These are phyloP conservation scores for Calyptommatus sinebrachiatus DNA, from an alignment of 2,113 vertebrate species.

Conservation along the genomic window DNA sequence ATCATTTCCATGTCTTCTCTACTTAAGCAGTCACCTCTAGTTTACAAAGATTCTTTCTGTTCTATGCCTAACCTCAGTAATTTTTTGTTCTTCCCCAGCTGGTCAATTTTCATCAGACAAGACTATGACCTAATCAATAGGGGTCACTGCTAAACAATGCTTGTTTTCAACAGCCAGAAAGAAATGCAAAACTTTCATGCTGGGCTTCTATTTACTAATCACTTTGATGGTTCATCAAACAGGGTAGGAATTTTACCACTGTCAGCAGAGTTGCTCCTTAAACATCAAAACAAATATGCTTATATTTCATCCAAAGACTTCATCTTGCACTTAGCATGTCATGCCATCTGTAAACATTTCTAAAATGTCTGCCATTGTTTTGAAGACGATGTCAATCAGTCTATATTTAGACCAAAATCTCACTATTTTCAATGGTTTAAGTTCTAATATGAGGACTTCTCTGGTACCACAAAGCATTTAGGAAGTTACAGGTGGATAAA, in stretches of 20 bases:
- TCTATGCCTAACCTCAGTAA: constrained; percentile 60
- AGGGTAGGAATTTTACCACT: constrained; percentile 43
- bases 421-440: background rate
- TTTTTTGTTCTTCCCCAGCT: constrained; percentile 73
- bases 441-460: too few species aligned
- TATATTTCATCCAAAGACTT: constrained; percentile 62
- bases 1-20: constrained; percentile 58
- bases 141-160: constrained; percentile 64
- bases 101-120: constrained; percentile 72
- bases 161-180: constrained; percentile 48
- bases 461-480: too few species aligned
- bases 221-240: constrained; percentile 60
- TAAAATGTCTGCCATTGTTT: background rate
- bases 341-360: background rate
- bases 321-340: background rate
- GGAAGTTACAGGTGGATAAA: too few species aligned
- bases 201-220: constrained; percentile 66
- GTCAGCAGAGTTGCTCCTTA: constrained; percentile 46
- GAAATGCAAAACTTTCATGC: constrained; percentile 55
- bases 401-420: background rate
- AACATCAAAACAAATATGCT: constrained; percentile 56
- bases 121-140: constrained; percentile 74
- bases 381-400: background rate
- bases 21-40: constrained; percentile 67
- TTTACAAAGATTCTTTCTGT: constrained; percentile 69